These are phyloP conservation scores for Neoaliturus tenellus DNA, from an alignment of 2,888 invertebrate genomes.

Conservation along the genomic window DNA sequence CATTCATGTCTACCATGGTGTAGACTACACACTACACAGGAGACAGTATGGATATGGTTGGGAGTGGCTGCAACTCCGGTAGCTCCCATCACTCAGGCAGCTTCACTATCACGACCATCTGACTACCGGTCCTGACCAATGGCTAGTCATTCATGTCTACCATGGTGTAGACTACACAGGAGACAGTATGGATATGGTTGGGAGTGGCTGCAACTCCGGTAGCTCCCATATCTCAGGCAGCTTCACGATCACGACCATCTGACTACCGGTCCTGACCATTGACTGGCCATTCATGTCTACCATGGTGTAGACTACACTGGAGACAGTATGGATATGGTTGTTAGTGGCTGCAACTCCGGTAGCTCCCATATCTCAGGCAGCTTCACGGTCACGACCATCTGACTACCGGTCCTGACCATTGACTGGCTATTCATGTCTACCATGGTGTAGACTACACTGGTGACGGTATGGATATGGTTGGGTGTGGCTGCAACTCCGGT, in stretches of 20 bases:
- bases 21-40: no score
- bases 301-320: not conserved
- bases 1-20: not conserved
- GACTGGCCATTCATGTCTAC: slow-evolving; percentile 2
- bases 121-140: slow-evolving; percentile 11
- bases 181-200: not conserved
- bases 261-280: slow-evolving; percentile 14
- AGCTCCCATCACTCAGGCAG: slow-evolving; percentile 8
- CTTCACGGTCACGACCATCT: slow-evolving; percentile 12
- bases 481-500: not conserved
- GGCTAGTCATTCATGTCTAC: not conserved
- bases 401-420: slow-evolving; percentile 9
- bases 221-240: slow-evolving; percentile 2
- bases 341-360: not conserved
- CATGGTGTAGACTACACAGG: not conserved
- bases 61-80: slow-evolving; percentile 4
- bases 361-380: not conserved
- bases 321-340: not conserved
- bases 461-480: not conserved
- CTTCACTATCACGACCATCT: slow-evolving; percentile 9
- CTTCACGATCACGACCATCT: slow-evolving; percentile 13
- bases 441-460: not conserved
- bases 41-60: not conserved
- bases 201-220: slow-evolving; percentile 5
- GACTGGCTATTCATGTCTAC: not conserved